A percentile compares a stretch with the other conserved stretches of the same genome.
Evolutionary conservation across 2,797 vertebrate species (phyloP).

Genomic region (Chelon auratus): DNA sequence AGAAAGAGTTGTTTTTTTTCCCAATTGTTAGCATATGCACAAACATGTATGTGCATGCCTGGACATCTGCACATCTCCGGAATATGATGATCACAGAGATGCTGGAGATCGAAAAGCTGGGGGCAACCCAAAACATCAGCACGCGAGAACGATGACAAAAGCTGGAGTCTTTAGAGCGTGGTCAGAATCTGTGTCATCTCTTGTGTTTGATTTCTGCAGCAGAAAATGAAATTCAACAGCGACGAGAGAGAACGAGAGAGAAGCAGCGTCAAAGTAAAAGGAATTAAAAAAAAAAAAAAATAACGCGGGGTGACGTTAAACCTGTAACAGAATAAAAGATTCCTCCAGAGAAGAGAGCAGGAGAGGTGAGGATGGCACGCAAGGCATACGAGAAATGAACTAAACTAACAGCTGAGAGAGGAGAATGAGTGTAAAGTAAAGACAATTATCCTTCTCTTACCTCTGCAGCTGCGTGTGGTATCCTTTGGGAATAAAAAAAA

Average conservation of each 20-base stretch:
- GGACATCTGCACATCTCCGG: background rate
- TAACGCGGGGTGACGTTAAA: background rate
- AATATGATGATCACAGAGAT: conserved; percentile 56
- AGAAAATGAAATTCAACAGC: conserved; percentile 1
- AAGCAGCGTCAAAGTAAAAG: background rate
- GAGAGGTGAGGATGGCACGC: background rate
- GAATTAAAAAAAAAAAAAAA: background rate
- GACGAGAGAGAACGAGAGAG: background rate
- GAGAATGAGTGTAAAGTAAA: conserved; percentile 2
- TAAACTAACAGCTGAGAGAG: conserved; percentile 11
- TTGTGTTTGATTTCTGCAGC: background rate
- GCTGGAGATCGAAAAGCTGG: conserved; percentile 37
- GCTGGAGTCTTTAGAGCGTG: background rate
- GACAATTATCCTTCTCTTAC: conserved; percentile 70
- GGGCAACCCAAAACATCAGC: conserved; percentile 15
- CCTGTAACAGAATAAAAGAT: background rate
- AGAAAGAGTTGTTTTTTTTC: background rate
- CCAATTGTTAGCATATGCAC: conserved; percentile 22
- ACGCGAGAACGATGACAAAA: conserved; percentile 16
- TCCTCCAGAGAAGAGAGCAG: background rate
- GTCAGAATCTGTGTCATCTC: conserved; percentile 7
- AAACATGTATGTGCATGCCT: conserved; percentile 30
- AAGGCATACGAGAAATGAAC: background rate
- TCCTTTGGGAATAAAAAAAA: conserved; percentile 46
- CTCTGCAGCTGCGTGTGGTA: conserved; percentile 65